phyloP scores from a whole-genome alignment of 37 sponge, comb jelly and placozoan genomes.

The Agelas oroides region DNA sequence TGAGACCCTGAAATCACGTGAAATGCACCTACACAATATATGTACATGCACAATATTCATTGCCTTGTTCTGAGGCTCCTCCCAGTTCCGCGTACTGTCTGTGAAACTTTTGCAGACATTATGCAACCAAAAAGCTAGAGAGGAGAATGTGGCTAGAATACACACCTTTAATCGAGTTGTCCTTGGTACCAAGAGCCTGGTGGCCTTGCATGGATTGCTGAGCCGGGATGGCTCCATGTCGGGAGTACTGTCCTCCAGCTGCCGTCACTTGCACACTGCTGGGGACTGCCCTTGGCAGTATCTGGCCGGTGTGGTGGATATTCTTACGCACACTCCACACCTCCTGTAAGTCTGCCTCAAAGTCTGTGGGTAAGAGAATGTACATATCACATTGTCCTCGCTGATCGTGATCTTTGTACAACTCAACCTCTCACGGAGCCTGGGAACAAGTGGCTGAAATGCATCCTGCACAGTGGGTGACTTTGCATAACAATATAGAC shows the following conservation, averaged over 20 bases:
- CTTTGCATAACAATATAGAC: not conserved
- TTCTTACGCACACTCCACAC: constrained; percentile 82
- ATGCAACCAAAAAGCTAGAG: too few relatives aligned
- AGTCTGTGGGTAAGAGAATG: constrained; percentile 21
- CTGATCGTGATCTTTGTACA: too few relatives aligned
- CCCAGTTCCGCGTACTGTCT: too few relatives aligned
- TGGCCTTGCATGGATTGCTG: constrained; percentile 31
- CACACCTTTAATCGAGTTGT: not conserved
- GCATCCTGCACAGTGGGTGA: too few relatives aligned
- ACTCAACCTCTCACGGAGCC: too few relatives aligned
- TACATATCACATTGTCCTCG: not conserved
- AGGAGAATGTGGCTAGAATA: too few relatives aligned
- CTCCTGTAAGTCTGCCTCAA: constrained; percentile 71
- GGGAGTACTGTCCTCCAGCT: constrained; percentile 37
- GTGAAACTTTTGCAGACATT: too few relatives aligned
- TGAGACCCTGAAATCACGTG: too few relatives aligned
- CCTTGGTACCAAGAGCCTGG: not conserved
- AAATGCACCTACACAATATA: too few relatives aligned
- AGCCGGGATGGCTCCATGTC: constrained; percentile 55
- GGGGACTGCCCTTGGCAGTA: not conserved
- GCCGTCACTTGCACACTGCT: not conserved
- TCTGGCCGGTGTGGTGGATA: constrained; percentile 32
- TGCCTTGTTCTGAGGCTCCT: too few relatives aligned
- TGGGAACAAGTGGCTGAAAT: too few relatives aligned
- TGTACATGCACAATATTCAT: too few relatives aligned